A percentile compares a stretch with the other conserved stretches of the same genome.
phyloP scores from a whole-genome alignment of 2,797 vertebrate genomes.

The Chromis chromis region DNA sequence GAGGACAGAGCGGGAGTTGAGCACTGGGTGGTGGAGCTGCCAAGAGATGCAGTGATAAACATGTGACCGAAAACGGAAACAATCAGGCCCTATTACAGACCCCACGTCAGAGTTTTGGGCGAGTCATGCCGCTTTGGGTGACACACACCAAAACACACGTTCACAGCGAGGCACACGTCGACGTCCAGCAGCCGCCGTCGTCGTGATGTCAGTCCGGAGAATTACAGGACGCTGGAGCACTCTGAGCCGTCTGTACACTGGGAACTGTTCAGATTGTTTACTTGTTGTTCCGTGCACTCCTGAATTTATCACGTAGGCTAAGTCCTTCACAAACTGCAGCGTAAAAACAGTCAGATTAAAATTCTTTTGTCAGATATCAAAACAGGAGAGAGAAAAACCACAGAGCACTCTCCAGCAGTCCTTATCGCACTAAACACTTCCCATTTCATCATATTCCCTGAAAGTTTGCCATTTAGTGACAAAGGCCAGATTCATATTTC shows the following conservation, averaged over 20 bases:
- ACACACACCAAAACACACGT: slow-evolving; percentile 70
- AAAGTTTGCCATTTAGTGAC: slow-evolving; percentile 65
- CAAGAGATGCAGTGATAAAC: slow-evolving; percentile 77
- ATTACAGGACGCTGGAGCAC: not conserved
- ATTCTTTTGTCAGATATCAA: slow-evolving; percentile 23
- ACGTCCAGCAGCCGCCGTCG: slow-evolving; percentile 14
- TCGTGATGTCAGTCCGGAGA: slow-evolving; percentile 24
- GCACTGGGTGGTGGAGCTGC: slow-evolving; percentile 74
- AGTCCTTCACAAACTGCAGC: not conserved
- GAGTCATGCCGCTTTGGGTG: slow-evolving; percentile 46
- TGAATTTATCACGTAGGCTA: slow-evolving; percentile 36
- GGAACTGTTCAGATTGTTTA: slow-evolving; percentile 31
- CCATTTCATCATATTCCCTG: slow-evolving; percentile 70
- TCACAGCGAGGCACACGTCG: slow-evolving; percentile 37
- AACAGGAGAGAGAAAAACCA: slow-evolving; percentile 48
- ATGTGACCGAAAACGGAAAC: slow-evolving; percentile 78
- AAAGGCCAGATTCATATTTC: slow-evolving; percentile 79
- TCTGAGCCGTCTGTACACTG: slow-evolving; percentile 5
- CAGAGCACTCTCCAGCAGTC: slow-evolving; percentile 18
- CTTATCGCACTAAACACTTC: slow-evolving; percentile 69
- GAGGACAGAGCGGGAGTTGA: slow-evolving; percentile 23
- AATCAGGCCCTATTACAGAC: slow-evolving; percentile 79
- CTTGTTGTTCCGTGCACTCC: slow-evolving; percentile 16
- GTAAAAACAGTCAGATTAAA: not conserved
- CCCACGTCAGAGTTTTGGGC: slow-evolving; percentile 77